These are phyloP conservation scores for Drosophila erecta DNA, from an alignment of 1,140 invertebrate genomes.

Conservation along the genomic window DNA sequence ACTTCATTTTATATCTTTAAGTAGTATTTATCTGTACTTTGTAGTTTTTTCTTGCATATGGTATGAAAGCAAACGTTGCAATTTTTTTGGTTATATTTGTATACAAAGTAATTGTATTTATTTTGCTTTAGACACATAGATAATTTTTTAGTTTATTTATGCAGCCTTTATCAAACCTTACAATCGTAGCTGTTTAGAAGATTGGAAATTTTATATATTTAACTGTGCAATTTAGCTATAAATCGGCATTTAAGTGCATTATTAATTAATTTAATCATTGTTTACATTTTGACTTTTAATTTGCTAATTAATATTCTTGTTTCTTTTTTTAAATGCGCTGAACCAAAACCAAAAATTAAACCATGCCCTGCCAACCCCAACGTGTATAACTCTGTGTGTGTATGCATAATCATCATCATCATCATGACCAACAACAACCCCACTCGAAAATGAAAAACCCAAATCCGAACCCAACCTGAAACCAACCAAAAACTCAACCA, in stretches of 20 bases:
- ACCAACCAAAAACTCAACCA: constrained; percentile 53
- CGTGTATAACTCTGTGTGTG: constrained; percentile 65
- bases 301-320: constrained; percentile 80
- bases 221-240: constrained; percentile 29
- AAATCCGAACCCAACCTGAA: constrained; percentile 43
- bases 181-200: constrained; percentile 5
- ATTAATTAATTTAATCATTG: constrained; percentile 73
- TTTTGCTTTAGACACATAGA: background rate
- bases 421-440: constrained; percentile 50
- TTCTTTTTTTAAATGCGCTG: constrained; percentile 77
- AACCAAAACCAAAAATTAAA: constrained; percentile 61
- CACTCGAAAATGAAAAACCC: constrained; percentile 42
- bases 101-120: background rate
- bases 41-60: constrained; percentile 3
- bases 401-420: constrained; percentile 63
- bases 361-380: constrained; percentile 59
- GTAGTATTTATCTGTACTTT: constrained; percentile 7
- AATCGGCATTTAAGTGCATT: constrained; percentile 65
- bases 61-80: background rate
- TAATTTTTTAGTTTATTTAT: constrained; percentile 11
- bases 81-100: constrained; percentile 2
- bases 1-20: background rate
- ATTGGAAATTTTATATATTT: constrained; percentile 28
- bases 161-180: background rate
- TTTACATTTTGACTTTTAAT: constrained; percentile 53